These are phyloP conservation scores for Drosophila multiciliata DNA, from an alignment of 2,888 invertebrate species.

Conservation along the genomic window DNA sequence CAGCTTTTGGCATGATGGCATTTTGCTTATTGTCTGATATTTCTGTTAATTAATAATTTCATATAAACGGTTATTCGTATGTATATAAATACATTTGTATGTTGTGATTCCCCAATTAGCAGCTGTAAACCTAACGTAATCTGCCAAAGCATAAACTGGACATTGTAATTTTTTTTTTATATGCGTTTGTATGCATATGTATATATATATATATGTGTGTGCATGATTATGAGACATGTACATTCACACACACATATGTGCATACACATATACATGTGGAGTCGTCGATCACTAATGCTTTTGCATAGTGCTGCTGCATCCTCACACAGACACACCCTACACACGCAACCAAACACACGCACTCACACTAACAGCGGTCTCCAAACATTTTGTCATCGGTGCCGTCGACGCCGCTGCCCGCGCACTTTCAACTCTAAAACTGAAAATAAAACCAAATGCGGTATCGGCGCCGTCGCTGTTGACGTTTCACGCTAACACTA, in stretches of 20 bases:
- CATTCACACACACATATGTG: too few species aligned
- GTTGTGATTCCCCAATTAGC: background rate
- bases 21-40: background rate
- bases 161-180: background rate
- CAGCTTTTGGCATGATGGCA: background rate
- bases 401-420: constrained; percentile 45
- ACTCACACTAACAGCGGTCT: constrained; percentile 12
- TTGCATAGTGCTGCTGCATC: constrained; percentile 36
- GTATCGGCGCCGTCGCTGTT: constrained; percentile 36
- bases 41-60: constrained; percentile 1
- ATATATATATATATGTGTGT: background rate
- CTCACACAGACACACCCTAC: background rate
- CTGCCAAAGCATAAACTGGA: background rate
- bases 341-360: background rate
- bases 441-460: constrained; percentile 71
- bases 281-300: constrained; percentile 30
- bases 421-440: constrained; percentile 63
- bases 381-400: constrained; percentile 56
- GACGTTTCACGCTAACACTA: constrained; percentile 13
- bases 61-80: background rate
- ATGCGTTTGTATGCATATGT: background rate
- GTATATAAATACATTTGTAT: background rate
- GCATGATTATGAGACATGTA: background rate
- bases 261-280: background rate
- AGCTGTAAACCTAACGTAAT: background rate